These are phyloP conservation scores for Tenebrio molitor DNA, from an alignment of 1,140 invertebrate genomes.

Conservation along the genomic window DNA sequence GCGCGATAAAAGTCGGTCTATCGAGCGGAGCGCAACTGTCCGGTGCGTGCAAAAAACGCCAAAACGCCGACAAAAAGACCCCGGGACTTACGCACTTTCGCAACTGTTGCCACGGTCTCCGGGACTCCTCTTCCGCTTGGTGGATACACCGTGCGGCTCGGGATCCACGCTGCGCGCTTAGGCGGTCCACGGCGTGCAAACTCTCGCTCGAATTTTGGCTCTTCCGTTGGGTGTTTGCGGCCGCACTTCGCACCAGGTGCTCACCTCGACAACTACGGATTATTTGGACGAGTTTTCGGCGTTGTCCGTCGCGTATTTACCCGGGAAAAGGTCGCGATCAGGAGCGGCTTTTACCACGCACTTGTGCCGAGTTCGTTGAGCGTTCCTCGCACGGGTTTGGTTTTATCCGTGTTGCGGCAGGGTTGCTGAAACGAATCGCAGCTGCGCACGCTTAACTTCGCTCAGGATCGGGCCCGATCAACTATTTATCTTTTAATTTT, in stretches of 20 bases:
- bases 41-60: too few relatives aligned
- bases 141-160: neutral
- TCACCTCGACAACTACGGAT: neutral
- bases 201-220: too few relatives aligned
- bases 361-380: conserved; percentile 46
- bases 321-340: neutral
- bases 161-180: conserved; percentile 12
- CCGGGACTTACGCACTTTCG: neutral
- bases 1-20: too few relatives aligned
- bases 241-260: neutral
- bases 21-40: too few relatives aligned
- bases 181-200: neutral
- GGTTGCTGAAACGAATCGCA: conserved; percentile 49
- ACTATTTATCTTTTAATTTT: conserved; percentile 33
- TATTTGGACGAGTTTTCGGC: neutral
- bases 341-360: conserved; percentile 38
- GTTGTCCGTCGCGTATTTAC: neutral
- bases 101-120: neutral
- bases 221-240: neutral
- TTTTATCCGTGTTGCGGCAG: conserved; percentile 61
- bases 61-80: too few relatives aligned
- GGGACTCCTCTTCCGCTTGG: neutral
- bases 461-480: conserved; percentile 26
- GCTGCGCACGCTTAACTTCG: conserved; percentile 53
- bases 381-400: conserved; percentile 54